phyloP scores from a whole-genome alignment of 2,888 invertebrate genomes.

The Protula sp. region DNA sequence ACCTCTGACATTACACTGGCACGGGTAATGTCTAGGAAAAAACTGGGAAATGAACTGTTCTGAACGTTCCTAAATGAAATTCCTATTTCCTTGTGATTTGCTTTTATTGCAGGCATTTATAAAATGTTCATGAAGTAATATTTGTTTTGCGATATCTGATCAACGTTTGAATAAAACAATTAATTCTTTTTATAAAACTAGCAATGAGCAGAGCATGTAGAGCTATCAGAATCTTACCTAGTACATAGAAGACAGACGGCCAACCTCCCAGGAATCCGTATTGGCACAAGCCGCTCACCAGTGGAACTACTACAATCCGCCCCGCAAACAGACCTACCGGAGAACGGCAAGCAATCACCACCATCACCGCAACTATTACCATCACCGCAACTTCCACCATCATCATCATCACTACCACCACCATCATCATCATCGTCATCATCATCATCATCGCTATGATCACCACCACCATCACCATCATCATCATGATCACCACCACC shows the following conservation, averaged over 20 bases:
- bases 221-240: conserved; percentile 53
- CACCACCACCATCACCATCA: conserved; percentile 2
- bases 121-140: too few species aligned
- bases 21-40: too few species aligned
- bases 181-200: too few species aligned
- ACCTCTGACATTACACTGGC: too few species aligned
- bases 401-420: conserved; percentile 2
- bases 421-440: conserved; percentile 1
- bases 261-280: conserved; percentile 60
- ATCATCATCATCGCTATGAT: conserved; percentile 2
- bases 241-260: conserved; percentile 62
- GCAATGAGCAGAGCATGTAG: too few species aligned
- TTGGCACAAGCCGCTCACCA: conserved; percentile 60
- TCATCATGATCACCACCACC: conserved; percentile 1
- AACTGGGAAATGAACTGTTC: too few species aligned
- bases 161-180: too few species aligned
- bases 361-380: background rate
- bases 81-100: too few species aligned
- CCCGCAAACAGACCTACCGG: conserved; percentile 74
- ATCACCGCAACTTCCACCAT: background rate
- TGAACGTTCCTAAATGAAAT: too few species aligned
- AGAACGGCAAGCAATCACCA: background rate
- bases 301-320: conserved; percentile 62
- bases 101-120: too few species aligned
- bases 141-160: too few species aligned